Conservation (phyloP, 2,888 invertebrate species). For the Drosophila lacicola region DNA sequence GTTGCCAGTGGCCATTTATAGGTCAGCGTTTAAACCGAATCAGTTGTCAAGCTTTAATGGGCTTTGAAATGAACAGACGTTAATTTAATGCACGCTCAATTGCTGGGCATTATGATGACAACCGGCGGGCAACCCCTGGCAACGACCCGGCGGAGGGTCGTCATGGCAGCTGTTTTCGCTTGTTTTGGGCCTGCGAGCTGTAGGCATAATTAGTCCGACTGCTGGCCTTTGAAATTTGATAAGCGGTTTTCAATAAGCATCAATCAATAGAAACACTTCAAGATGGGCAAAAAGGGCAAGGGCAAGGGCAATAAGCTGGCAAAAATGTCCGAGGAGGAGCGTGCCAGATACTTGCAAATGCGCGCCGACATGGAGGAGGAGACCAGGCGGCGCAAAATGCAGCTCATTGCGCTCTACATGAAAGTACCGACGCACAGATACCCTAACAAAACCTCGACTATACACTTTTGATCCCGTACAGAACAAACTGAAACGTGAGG, state of each 20-base stretch:
- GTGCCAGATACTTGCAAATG: constrained; percentile 92
- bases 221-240: constrained; percentile 56
- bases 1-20: constrained; percentile 40
- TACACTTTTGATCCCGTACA: constrained; percentile 80
- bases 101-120: constrained; percentile 39
- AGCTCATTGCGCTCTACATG: constrained; percentile 91
- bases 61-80: constrained; percentile 46
- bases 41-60: constrained; percentile 56
- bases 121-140: constrained; percentile 9
- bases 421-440: constrained; percentile 87
- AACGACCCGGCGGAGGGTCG: constrained; percentile 22
- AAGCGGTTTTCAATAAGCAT: constrained; percentile 45
- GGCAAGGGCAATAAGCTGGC: constrained; percentile 90
- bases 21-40: constrained; percentile 20
- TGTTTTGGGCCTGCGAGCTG: not conserved
- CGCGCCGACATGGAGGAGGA: constrained; percentile 93
- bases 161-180: constrained; percentile 44
- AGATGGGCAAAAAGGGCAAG: constrained; percentile 89
- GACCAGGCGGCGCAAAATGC: constrained; percentile 91
- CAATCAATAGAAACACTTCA: constrained; percentile 47
- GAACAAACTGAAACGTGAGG: constrained; percentile 94
- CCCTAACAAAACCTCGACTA: not conserved
- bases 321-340: constrained; percentile 94
- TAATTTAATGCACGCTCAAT: constrained; percentile 51
- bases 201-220: constrained; percentile 53